Evolutionary conservation across 2,888 invertebrate species (phyloP), one percentile per base, ranked within the genome.

Genomic region (Trissonchulus sp.): DNA sequence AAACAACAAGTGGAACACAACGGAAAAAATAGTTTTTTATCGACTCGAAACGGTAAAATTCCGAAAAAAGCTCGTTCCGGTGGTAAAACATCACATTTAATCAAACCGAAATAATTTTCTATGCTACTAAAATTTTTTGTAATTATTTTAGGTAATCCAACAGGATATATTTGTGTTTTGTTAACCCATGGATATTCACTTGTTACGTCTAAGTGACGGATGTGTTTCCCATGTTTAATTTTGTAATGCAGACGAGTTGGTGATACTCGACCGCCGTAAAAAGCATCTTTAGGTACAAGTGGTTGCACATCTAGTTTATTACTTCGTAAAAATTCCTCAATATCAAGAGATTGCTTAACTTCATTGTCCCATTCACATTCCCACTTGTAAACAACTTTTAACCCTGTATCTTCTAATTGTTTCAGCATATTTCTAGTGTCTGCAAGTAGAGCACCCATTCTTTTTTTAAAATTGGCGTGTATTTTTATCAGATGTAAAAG

Each of bases 1-100:
- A 80, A 77, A 68, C 76, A 77, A 72, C 80, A 81, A 8, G 76
- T 77, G n/a, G 69, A 62, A 77, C 82, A 81, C 3, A 83, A 74
- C 0, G 80, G 77, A 74, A 82, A 82, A 36, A 78, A 76, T 1
- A 80, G 76, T 76, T 81, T 81, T 0, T 76, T 77, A 38, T 77
- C 76, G 3, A 74, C 76, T 74, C 77, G 73, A 28, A 73, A 77
- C 0, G 82, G 82, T 1, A 30, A 28, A 48, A 65, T 34, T 15
- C 65, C 65, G 34, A 65, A n/a, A 8, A 65, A 31, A 31, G 65
- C 65, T n/a, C n/a, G n/a, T n/a, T n/a, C n/a, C n/a, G n/a, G n/a
- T n/a, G n/a, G n/a, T n/a, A n/a, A n/a, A n/a, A 65, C 65, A 31
- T 65, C 34, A n/a, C 65, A 65, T 18, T 65, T 18, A 3, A 65